phyloP scores from a whole-genome alignment of 2,888 invertebrate genomes.

The Ochropleura plecta region DNA sequence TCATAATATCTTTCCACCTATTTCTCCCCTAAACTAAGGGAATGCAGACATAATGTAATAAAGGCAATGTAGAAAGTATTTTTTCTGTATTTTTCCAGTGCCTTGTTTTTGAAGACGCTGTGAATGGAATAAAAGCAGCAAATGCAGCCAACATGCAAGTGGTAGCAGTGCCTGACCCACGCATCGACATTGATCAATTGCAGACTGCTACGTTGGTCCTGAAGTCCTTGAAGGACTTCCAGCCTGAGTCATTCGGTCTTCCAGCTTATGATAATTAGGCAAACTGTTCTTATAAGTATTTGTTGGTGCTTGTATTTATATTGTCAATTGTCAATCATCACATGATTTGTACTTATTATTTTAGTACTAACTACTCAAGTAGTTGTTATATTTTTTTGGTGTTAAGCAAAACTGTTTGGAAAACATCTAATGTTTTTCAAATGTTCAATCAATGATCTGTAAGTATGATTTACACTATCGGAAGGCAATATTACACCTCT shows the following conservation, averaged over 20 bases:
- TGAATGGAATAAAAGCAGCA: conserved; percentile 96
- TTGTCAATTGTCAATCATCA: conserved; percentile 52
- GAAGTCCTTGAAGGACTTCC: conserved; percentile 94
- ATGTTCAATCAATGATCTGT: conserved; percentile 3
- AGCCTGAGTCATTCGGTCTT: conserved; percentile 95
- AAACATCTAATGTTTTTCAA: conserved; percentile 57
- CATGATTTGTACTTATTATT: conserved; percentile 48
- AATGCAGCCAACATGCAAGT: conserved; percentile 96
- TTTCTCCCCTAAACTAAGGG: too few species aligned
- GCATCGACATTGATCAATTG: conserved; percentile 75
- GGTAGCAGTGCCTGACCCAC: conserved; percentile 94
- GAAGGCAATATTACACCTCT: conserved; percentile 32
- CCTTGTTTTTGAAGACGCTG: conserved; percentile 97
- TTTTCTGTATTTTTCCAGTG: conserved; percentile 86
- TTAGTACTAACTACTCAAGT: conserved; percentile 40
- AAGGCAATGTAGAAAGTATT: background rate
- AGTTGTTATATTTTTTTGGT: conserved; percentile 31
- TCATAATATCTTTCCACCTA: too few species aligned
- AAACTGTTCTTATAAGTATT: conserved; percentile 33
- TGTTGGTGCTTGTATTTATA: conserved; percentile 61
- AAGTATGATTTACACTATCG: conserved; percentile 25
- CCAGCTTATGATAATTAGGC: conserved; percentile 85
- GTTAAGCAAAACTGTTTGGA: conserved; percentile 48
- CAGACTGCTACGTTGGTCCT: conserved; percentile 92
- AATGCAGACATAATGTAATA: too few species aligned